phyloP scores from a whole-genome alignment of 2,888 invertebrate species.

The Eilema sororculum region DNA sequence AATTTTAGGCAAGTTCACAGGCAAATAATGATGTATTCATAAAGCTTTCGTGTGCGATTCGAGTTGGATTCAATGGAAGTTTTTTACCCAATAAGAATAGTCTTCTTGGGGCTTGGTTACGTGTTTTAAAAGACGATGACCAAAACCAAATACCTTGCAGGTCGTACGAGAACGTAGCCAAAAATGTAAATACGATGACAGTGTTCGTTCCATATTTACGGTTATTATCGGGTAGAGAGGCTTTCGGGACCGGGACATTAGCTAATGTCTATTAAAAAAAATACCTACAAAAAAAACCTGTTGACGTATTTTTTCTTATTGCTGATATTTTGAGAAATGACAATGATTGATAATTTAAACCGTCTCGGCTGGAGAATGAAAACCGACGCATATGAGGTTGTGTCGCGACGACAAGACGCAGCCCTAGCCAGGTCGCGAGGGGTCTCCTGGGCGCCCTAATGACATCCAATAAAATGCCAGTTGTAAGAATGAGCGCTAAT shows the following conservation, averaged over 20 bases:
- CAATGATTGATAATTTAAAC: neutral
- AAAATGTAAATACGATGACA: no score
- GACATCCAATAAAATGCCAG: conserved; percentile 50
- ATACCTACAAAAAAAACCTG: neutral
- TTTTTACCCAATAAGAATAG: neutral
- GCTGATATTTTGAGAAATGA: no score
- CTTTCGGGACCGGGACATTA: no score
- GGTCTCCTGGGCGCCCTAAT: conserved; percentile 31
- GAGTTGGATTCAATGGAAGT: neutral
- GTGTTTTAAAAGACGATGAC: no score
- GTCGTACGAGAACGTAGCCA: no score
- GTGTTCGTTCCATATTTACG: no score
- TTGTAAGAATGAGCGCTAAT: conserved; percentile 56
- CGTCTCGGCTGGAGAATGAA: neutral
- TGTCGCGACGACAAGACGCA: neutral
- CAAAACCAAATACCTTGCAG: no score
- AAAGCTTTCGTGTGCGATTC: no score
- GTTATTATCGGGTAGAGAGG: no score
- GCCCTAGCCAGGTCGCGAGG: conserved; percentile 7
- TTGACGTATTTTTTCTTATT: neutral
- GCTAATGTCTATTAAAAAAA: no score
- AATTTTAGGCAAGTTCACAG: neutral
- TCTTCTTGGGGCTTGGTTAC: neutral
- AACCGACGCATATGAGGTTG: neutral
- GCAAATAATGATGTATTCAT: neutral